Evolutionary conservation across 1,140 invertebrate genomes (phyloP).

Genomic region (Reticulitermes speratus): DNA sequence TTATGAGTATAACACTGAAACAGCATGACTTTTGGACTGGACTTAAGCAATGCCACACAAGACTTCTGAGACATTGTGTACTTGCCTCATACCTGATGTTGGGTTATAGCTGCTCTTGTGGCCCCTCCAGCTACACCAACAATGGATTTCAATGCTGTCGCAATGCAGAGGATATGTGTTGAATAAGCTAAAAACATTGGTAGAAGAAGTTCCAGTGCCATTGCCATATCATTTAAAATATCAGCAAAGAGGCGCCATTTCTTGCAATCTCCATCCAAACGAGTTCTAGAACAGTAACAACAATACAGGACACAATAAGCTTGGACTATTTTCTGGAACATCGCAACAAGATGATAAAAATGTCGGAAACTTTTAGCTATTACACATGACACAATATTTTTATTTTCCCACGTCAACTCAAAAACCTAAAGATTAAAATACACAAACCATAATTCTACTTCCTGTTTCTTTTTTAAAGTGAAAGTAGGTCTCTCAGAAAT

Average conservation of each 20-base stretch:
- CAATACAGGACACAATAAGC: slow-evolving; percentile 5
- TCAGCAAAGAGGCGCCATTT: slow-evolving; percentile 96
- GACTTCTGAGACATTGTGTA: too few species aligned
- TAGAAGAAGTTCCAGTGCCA: slow-evolving; percentile 75
- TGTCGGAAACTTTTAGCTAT: too few species aligned
- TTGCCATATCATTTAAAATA: slow-evolving; percentile 86
- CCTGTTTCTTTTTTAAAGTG: too few species aligned
- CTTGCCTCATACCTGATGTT: slow-evolving; percentile 68
- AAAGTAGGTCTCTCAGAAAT: too few species aligned
- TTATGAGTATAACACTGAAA: too few species aligned
- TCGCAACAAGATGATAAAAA: too few species aligned
- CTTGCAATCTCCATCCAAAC: slow-evolving; percentile 83
- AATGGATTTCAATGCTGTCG: slow-evolving; percentile 69
- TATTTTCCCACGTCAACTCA: too few species aligned
- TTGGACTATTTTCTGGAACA: not conserved
- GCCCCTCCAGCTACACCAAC: slow-evolving; percentile 90
- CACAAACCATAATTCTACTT: too few species aligned
- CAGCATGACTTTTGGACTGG: too few species aligned
- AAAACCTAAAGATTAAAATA: too few species aligned
- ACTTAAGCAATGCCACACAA: too few species aligned
- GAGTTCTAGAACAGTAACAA: slow-evolving; percentile 54
- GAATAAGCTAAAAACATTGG: slow-evolving; percentile 61
- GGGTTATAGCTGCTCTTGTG: slow-evolving; percentile 86
- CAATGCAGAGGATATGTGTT: slow-evolving; percentile 64
- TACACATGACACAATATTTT: too few species aligned